phyloP scores from a whole-genome alignment of 1,140 invertebrate species.

The Cotesia chilonis region DNA sequence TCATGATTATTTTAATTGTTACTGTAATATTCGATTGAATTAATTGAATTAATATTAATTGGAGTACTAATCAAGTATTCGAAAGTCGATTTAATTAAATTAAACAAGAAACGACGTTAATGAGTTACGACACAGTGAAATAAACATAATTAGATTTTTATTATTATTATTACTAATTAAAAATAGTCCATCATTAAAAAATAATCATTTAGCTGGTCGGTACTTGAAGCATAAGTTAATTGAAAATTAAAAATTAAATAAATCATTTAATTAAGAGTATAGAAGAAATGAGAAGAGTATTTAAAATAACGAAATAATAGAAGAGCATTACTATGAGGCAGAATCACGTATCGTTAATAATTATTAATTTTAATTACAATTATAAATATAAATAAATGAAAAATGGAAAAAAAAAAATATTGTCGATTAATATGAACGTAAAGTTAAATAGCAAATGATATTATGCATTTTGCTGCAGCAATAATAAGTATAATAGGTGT shows the following conservation, averaged over 20 bases:
- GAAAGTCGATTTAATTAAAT: too few species aligned
- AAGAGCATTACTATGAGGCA: background rate
- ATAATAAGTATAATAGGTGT: conserved; percentile 42
- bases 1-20: too few species aligned
- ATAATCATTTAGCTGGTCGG: background rate
- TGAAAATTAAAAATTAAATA: background rate
- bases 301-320: background rate
- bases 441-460: conserved; percentile 33
- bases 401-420: background rate
- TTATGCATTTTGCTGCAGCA: conserved; percentile 43
- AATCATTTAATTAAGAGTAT: too few species aligned
- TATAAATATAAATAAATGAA: background rate
- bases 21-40: too few species aligned
- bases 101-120: too few species aligned
- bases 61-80: too few species aligned
- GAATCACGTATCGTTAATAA: conserved; percentile 8
- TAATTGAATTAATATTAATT: too few species aligned
- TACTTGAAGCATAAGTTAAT: background rate
- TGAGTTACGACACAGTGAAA: conserved; percentile 16
- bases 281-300: too few species aligned
- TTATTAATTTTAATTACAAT: background rate
- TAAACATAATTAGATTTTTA: conserved; percentile 36
- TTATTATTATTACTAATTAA: background rate
- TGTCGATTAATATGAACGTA: conserved; percentile 15
- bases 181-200: conserved; percentile 18